Base-by-base conservation (phyloP, 2,888 invertebrate genomes). In the Sinohyriopsis cumingii region DNA sequence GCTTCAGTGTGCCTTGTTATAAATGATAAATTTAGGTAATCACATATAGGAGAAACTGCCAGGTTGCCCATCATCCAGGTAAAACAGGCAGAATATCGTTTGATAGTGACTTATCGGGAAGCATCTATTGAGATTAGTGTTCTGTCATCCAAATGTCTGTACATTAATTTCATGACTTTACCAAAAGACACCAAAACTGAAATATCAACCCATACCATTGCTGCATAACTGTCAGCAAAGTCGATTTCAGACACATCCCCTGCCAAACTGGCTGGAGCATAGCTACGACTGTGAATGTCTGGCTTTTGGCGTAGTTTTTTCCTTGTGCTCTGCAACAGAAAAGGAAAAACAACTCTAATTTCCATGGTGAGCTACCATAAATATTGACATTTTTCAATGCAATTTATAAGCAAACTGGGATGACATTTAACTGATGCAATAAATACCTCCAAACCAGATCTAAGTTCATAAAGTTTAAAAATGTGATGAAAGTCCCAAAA, bases 251-350 rank as follows among this genome's bases (percentile, higher is more conserved):
- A 71, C 22, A 71, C 53, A 64, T 81, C 83, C 18, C 81, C 84
- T 7, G 77, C 80, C 65, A 86, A 72, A 76, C 86, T 86, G 55
- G 85, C 87, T 20, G 87, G 88, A 60, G 87, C 82, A 77, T 84
- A 88, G 73, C 87, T 88, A 65, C 85, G 79, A 73, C 88, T 68
- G 76, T 79, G 82, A 55, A 84, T 66, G 59, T 73, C 73, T 53
- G 75, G 69, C 59, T 80, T 77, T 9, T 75, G 75, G 9, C 82
- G 63, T 22, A 82, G 57, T 69, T 82, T 83, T 63, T 77, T 80
- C 25, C 81, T 79, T 45, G 77, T 69, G 22, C 80, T 78, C 80
- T 80, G 64, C 3, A 71, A 63, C 33, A 15, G 57, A 59, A 66
- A 62, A 53, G 19, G 28, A 65, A 22, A 65, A 20, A 65, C 12